phyloP scores from a whole-genome alignment of 37 sponge, comb jelly and placozoan species.

The Mnemiopsis leidyi region DNA sequence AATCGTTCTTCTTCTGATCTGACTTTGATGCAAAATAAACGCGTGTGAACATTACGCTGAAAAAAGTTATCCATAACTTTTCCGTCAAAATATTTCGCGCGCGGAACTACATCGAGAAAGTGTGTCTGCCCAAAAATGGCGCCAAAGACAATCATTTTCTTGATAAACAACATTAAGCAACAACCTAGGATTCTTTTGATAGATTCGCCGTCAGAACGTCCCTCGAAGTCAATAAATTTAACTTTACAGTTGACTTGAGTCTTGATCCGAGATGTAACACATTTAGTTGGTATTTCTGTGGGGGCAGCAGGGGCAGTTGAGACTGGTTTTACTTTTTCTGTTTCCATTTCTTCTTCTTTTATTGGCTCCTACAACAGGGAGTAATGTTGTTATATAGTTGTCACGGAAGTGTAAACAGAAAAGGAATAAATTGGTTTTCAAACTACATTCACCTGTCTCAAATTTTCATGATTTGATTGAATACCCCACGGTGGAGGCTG shows the following conservation, averaged over 20 bases:
- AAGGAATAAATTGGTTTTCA: too few relatives aligned
- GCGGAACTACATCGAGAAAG: background rate
- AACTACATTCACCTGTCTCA: too few relatives aligned
- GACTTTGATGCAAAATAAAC: too few relatives aligned
- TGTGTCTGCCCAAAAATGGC: background rate
- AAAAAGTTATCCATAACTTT: background rate
- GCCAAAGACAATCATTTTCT: background rate
- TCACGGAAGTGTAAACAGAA: too few relatives aligned
- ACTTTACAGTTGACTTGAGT: slow-evolving; percentile 72
- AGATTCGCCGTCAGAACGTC: slow-evolving; percentile 97
- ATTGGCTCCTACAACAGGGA: background rate
- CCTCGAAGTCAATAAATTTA: slow-evolving; percentile 94
- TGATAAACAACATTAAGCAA: background rate
- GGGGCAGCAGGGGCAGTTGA: background rate
- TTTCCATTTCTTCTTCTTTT: slow-evolving; percentile 19
- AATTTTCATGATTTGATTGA: too few relatives aligned
- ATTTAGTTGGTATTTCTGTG: slow-evolving; percentile 44
- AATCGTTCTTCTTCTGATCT: too few relatives aligned
- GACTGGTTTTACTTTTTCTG: slow-evolving; percentile 11
- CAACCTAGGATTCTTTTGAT: slow-evolving; percentile 87
- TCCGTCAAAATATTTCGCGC: background rate
- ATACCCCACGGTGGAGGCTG: too few relatives aligned
- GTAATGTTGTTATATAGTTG: too few relatives aligned
- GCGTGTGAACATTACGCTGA: background rate
- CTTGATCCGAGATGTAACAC: slow-evolving; percentile 47